These are phyloP conservation scores for Arnoldichthys spilopterus DNA, from an alignment of 2,797 vertebrate genomes.

Conservation along the genomic window DNA sequence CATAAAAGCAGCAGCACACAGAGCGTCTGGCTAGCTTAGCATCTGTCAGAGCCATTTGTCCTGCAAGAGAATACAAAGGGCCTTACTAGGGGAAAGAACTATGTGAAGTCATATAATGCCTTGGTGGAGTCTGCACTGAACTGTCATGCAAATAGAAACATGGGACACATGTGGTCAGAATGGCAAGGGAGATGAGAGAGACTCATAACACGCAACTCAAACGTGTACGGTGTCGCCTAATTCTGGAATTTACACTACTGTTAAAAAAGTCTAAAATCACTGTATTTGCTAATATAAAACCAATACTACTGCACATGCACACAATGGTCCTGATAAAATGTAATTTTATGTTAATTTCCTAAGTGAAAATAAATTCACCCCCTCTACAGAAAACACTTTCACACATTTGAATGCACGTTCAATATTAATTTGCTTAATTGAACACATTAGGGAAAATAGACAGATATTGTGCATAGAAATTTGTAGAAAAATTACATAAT, in stretches of 20 bases:
- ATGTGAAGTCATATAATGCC: constrained; percentile 27
- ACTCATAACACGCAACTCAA: not conserved
- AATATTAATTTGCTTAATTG: not conserved
- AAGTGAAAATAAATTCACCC: too few species aligned
- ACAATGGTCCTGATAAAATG: too few species aligned
- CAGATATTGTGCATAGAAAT: too few species aligned
- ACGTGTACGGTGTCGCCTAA: not conserved
- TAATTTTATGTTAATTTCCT: too few species aligned
- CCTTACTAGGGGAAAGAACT: constrained; percentile 38
- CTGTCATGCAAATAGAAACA: constrained; percentile 40
- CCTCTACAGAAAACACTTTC: not conserved
- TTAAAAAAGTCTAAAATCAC: not conserved
- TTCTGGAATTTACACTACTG: not conserved
- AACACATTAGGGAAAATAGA: too few species aligned
- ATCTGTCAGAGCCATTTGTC: constrained; percentile 64
- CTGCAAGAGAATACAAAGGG: constrained; percentile 34
- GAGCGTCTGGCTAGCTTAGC: constrained; percentile 63
- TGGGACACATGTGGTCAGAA: constrained; percentile 39
- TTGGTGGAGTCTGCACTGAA: constrained; percentile 37
- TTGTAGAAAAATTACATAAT: too few species aligned
- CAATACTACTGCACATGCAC: not conserved
- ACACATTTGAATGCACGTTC: not conserved
- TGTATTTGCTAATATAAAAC: not conserved
- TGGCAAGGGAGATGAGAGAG: constrained; percentile 28
- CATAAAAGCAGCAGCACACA: constrained; percentile 43